Percentiles rank a stretch among this genome's conserved stretches.
Conservation (phyloP, 2,888 invertebrate species). For the Amphipyra berbera region DNA sequence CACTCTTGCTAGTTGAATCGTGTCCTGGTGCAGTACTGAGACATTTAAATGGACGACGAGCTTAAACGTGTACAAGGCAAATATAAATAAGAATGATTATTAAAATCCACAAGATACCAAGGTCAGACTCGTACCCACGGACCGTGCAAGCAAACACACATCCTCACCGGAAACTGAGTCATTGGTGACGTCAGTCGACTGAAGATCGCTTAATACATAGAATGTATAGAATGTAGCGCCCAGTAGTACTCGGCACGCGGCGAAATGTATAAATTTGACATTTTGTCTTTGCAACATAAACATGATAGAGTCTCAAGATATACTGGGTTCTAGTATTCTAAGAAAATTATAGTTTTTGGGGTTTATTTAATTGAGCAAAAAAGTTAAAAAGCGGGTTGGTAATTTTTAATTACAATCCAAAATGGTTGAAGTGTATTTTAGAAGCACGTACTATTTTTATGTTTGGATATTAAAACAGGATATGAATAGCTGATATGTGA, state of each 20-base stretch:
- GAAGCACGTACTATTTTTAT: too few relatives aligned
- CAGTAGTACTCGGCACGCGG: too few relatives aligned
- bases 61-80: slow-evolving; percentile 40
- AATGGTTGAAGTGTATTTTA: too few relatives aligned
- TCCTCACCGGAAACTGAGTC: slow-evolving; percentile 62
- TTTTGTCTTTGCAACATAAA: too few relatives aligned
- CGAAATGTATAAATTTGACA: too few relatives aligned
- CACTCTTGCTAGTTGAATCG: too few relatives aligned
- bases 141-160: slow-evolving; percentile 58
- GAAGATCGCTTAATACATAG: slow-evolving; percentile 6
- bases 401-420: slow-evolving; percentile 11
- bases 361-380: slow-evolving; percentile 18
- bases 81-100: slow-evolving; percentile 49
- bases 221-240: too few relatives aligned
- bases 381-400: slow-evolving; percentile 7
- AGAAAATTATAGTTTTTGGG: slow-evolving; percentile 27
- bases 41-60: too few relatives aligned
- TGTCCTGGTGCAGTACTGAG: too few relatives aligned
- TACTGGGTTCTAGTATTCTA: background rate
- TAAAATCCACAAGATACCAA: slow-evolving; percentile 51
- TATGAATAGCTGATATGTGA: too few relatives aligned
- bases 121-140: slow-evolving; percentile 54
- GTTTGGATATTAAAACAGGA: too few relatives aligned
- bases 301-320: too few relatives aligned
- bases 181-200: slow-evolving; percentile 52